Percentiles rank a stretch among this genome's conserved stretches.
Evolutionary conservation across 2,888 invertebrate species (phyloP).

Genomic region (Pyrocoelia pectoralis): DNA sequence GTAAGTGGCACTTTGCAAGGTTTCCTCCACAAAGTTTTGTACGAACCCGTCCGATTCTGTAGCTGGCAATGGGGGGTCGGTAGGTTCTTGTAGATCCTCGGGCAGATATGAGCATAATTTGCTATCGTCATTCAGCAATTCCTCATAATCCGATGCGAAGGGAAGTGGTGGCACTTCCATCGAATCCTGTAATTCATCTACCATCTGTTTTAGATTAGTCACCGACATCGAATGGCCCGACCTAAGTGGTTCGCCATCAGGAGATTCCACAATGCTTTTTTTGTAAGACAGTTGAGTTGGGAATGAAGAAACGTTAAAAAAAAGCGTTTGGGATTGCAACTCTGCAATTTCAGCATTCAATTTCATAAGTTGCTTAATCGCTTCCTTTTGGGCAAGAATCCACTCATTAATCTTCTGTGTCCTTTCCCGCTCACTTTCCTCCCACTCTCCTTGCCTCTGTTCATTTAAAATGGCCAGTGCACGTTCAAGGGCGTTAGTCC

Average conservation of each 20-base stretch:
- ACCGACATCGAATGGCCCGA: neutral
- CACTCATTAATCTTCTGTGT: conserved; percentile 54
- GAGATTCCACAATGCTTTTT: neutral
- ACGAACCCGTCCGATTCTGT: conserved; percentile 60
- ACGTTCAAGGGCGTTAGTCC: conserved; percentile 41
- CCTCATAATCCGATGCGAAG: neutral
- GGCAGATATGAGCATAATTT: conserved; percentile 57
- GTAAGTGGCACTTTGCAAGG: conserved; percentile 57
- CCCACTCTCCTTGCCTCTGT: conserved; percentile 53
- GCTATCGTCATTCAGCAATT: conserved; percentile 18
- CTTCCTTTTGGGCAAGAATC: conserved; percentile 46
- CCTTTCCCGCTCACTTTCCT: conserved; percentile 58
- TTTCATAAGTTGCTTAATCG: conserved; percentile 13
- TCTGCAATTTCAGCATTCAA: neutral
- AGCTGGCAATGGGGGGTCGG: conserved; percentile 45
- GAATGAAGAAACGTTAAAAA: conserved; percentile 47
- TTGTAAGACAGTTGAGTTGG: conserved; percentile 31
- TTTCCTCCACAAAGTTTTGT: conserved; percentile 60
- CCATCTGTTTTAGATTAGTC: neutral
- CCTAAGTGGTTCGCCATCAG: neutral
- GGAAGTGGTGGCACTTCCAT: neutral
- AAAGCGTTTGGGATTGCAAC: neutral
- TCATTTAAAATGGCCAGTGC: conserved; percentile 42
- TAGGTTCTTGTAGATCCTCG: conserved; percentile 46
- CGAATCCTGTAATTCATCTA: neutral